phyloP scores from a whole-genome alignment of 2,888 invertebrate genomes.

The Drosophila crucigera region DNA sequence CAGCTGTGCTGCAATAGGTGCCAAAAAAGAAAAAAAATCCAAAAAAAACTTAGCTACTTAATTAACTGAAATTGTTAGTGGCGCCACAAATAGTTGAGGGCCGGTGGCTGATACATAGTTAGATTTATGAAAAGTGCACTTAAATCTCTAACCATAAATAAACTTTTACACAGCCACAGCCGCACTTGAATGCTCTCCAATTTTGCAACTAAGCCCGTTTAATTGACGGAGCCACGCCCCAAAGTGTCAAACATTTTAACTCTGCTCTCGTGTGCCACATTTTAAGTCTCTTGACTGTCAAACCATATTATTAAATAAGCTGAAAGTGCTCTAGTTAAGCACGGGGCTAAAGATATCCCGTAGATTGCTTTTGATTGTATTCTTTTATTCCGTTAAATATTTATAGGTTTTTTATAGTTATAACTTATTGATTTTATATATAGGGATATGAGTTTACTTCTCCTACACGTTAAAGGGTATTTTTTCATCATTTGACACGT shows the following conservation, averaged over 20 bases:
- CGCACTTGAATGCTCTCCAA: constrained; percentile 12
- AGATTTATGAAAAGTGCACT: constrained; percentile 26
- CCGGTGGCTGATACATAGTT: not conserved
- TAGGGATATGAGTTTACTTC: not conserved
- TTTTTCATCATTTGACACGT: constrained; percentile 60
- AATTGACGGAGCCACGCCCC: constrained; percentile 16
- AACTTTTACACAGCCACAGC: not conserved
- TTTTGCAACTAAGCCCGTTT: constrained; percentile 15
- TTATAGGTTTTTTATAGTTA: not conserved
- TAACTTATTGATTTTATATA: not conserved
- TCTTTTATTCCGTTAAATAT: not conserved
- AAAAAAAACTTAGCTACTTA: constrained; percentile 14
- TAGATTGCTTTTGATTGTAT: not conserved
- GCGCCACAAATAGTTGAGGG: constrained; percentile 25
- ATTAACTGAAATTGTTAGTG: constrained; percentile 10
- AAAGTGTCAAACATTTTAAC: constrained; percentile 27
- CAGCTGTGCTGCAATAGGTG: constrained; percentile 17
- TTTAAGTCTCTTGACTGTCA: constrained; percentile 1
- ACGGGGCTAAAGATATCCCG: too few species aligned
- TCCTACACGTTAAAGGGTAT: not conserved
- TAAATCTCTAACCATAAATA: constrained; percentile 17
- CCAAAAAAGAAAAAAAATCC: constrained; percentile 6
- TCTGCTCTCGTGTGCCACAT: not conserved
- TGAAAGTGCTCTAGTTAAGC: not conserved
- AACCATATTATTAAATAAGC: not conserved